These are phyloP conservation scores for Lophura nycthemera DNA, from an alignment of 2,113 vertebrate genomes.

Conservation along the genomic window DNA sequence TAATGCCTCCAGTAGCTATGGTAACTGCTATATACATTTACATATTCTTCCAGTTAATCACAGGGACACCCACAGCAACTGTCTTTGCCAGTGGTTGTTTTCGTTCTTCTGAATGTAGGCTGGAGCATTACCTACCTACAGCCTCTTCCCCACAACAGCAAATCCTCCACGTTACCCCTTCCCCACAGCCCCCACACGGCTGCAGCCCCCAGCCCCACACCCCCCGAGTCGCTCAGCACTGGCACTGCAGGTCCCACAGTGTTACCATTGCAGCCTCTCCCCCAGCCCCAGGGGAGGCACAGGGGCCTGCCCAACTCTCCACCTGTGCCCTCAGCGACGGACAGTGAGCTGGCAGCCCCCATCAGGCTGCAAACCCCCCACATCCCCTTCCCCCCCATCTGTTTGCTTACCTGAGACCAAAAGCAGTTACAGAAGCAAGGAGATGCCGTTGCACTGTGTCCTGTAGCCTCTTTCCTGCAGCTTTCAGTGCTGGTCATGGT, in stretches of 20 bases:
- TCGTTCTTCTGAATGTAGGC: neutral
- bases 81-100: accelerated
- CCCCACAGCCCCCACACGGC: accelerated
- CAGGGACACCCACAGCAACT: conserved; percentile 26
- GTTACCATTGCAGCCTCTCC: accelerated
- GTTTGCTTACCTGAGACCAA: neutral
- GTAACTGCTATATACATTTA: conserved; percentile 54
- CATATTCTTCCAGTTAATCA: conserved; percentile 58
- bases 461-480: neutral
- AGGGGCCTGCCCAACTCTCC: neutral
- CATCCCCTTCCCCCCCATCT: too few species aligned
- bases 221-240: neutral
- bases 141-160: neutral
- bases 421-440: neutral
- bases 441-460: neutral
- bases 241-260: neutral
- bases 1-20: conserved; percentile 56
- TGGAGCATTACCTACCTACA: accelerated
- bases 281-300: accelerated
- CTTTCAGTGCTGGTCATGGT: neutral
- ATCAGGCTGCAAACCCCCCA: neutral
- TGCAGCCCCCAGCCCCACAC: neutral
- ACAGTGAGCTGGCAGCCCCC: neutral
- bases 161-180: neutral
- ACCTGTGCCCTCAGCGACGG: neutral